Percentiles rank a stretch among this genome's conserved stretches.
phyloP scores from a whole-genome alignment of 2,113 vertebrate genomes.

The Dipodomys ordii region DNA sequence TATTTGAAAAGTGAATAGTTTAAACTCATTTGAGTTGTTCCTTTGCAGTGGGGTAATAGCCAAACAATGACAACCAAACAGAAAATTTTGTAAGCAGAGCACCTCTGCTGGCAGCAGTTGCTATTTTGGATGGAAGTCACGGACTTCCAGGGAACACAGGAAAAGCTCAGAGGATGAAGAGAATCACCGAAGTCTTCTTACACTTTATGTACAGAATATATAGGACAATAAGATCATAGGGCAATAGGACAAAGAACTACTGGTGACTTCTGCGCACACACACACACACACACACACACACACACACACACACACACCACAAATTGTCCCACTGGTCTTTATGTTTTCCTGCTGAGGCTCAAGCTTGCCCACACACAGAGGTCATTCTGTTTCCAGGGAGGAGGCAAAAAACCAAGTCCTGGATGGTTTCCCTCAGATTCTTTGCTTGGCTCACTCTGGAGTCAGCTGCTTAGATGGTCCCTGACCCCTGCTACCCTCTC shows the following conservation, averaged over 20 bases:
- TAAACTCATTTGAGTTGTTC: constrained; percentile 79
- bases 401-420: not conserved
- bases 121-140: constrained; percentile 38
- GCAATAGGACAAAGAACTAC: not conserved
- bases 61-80: constrained; percentile 77
- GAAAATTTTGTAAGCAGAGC: constrained; percentile 74
- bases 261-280: not conserved
- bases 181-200: constrained; percentile 3
- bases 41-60: constrained; percentile 72
- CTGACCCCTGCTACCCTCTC: not conserved
- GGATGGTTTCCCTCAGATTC: not conserved
- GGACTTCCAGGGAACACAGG: not conserved
- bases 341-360: not conserved
- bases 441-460: not conserved
- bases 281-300: not conserved
- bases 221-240: not conserved
- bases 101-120: constrained; percentile 41
- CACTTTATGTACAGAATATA: not conserved
- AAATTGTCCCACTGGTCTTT: not conserved
- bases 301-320: not conserved
- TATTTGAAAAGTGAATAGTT: constrained; percentile 84
- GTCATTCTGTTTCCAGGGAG: constrained; percentile 12
- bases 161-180: not conserved
- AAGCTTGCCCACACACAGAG: not conserved
- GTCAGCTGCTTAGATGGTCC: not conserved